Percentiles rank a stretch among this genome's conserved stretches.
Conservation (phyloP, 2,113 vertebrate genomes). For the Anoplopoma fimbria region DNA sequence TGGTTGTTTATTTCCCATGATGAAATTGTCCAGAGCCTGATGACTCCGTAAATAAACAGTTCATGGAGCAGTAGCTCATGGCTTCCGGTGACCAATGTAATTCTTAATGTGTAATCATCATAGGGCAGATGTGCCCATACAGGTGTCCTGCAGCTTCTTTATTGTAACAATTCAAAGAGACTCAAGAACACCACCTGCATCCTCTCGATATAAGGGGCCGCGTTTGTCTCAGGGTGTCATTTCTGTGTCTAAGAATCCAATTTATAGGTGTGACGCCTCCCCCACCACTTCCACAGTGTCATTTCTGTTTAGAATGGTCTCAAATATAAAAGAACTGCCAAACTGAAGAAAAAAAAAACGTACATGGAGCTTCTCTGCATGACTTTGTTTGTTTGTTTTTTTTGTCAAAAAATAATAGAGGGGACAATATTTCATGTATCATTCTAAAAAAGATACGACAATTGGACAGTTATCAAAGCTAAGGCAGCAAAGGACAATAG, state of each 20-base stretch:
- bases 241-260: neutral
- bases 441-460: neutral
- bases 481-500: neutral
- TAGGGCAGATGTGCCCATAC: constrained; percentile 39
- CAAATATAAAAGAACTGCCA: neutral
- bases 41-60: constrained; percentile 90
- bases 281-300: neutral
- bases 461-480: neutral
- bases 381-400: neutral
- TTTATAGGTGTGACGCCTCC: neutral
- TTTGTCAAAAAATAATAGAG: neutral
- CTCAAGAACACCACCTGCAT: neutral
- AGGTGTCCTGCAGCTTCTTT: constrained; percentile 6
- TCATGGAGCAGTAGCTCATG: constrained; percentile 68
- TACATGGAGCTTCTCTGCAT: neutral
- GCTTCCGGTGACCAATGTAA: constrained; percentile 60
- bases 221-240: neutral
- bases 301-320: neutral
- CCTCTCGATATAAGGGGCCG: neutral
- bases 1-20: constrained; percentile 88
- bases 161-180: neutral
- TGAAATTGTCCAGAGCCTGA: constrained; percentile 87
- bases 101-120: constrained; percentile 71
- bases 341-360: neutral
- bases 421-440: neutral